These are phyloP conservation scores for Nycticorax nycticorax DNA, from an alignment of 2,113 vertebrate species.

Conservation along the genomic window DNA sequence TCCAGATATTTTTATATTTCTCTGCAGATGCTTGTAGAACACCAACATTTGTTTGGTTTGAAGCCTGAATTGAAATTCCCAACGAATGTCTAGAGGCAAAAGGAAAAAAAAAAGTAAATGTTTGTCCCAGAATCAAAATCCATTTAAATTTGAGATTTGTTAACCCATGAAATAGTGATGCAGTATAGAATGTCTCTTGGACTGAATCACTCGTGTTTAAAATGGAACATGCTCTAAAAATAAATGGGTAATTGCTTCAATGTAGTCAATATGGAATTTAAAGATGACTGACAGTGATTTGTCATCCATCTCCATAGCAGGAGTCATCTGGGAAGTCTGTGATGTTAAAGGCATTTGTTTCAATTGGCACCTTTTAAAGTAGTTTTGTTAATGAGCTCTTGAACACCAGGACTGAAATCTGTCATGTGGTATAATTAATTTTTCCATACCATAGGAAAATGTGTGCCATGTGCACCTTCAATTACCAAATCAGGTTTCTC, in stretches of 20 bases:
- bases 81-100: conserved; percentile 7
- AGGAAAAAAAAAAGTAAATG: background rate
- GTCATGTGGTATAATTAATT: conserved; percentile 4
- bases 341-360: conserved; percentile 22
- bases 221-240: conserved; percentile 23
- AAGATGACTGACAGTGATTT: background rate
- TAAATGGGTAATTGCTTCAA: conserved; percentile 6
- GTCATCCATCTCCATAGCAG: background rate
- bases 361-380: conserved; percentile 6
- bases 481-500: conserved; percentile 11
- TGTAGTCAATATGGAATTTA: background rate
- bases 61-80: conserved; percentile 32
- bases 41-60: conserved; percentile 37
- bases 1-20: conserved; percentile 69
- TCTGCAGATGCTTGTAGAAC: conserved; percentile 65
- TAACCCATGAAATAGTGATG: conserved; percentile 21
- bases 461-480: background rate
- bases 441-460: background rate
- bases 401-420: background rate
- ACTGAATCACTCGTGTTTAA: conserved; percentile 48
- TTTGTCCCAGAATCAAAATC: conserved; percentile 48
- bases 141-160: conserved; percentile 8
- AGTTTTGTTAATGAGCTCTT: conserved; percentile 29
- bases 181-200: background rate
- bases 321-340: conserved; percentile 10